phyloP scores from a whole-genome alignment of 2,113 vertebrate genomes.

The Urocitellus parryii region DNA sequence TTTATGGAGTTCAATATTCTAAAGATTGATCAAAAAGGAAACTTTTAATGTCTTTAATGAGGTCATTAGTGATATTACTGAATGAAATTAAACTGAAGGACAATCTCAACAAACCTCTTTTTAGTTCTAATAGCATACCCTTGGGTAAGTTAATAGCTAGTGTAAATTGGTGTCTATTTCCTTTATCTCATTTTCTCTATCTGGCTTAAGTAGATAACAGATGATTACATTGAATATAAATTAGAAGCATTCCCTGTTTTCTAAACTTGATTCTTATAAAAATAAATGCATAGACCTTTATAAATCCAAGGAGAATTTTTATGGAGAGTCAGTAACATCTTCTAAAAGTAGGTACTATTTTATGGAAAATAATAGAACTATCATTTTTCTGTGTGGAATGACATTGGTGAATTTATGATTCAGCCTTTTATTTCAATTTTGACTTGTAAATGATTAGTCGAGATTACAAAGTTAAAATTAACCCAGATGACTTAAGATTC shows the following conservation, averaged over 20 bases:
- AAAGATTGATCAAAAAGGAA: slow-evolving; percentile 71
- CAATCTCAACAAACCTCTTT: slow-evolving; percentile 65
- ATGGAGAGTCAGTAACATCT: neutral
- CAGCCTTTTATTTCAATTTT: neutral
- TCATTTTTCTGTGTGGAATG: neutral
- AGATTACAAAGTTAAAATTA: neutral
- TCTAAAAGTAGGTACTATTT: neutral
- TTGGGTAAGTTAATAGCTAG: slow-evolving; percentile 69
- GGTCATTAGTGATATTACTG: slow-evolving; percentile 69
- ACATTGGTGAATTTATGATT: neutral
- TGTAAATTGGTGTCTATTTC: slow-evolving; percentile 70
- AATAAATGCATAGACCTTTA: slow-evolving; percentile 50
- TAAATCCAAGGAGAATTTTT: slow-evolving; percentile 65
- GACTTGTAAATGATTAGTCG: neutral
- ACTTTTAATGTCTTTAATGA: slow-evolving; percentile 71
- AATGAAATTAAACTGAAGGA: slow-evolving; percentile 73
- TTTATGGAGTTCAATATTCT: slow-evolving; percentile 66
- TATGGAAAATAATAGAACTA: neutral
- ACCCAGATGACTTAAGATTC: neutral
- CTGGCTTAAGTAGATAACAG: slow-evolving; percentile 74
- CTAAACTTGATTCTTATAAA: slow-evolving; percentile 62
- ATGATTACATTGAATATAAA: slow-evolving; percentile 74
- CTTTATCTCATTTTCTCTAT: slow-evolving; percentile 77
- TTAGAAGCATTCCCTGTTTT: slow-evolving; percentile 61
- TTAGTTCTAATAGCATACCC: slow-evolving; percentile 60